Percentiles rank a stretch among this genome's conserved stretches.
These are phyloP conservation scores for Philopotamus ludificatus DNA, from an alignment of 1,140 invertebrate genomes.

Conservation along the genomic window DNA sequence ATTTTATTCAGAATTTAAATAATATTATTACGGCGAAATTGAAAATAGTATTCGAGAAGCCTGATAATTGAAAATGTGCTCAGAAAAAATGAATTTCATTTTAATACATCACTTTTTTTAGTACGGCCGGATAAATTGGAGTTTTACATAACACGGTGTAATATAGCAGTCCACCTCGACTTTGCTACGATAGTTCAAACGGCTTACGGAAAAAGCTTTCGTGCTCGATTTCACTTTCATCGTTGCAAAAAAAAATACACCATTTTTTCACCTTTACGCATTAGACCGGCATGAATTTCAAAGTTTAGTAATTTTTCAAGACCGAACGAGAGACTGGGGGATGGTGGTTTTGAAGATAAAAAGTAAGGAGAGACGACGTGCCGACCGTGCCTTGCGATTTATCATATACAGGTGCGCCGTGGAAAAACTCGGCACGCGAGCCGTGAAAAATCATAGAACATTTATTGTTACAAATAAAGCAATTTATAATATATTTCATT, in stretches of 20 bases:
- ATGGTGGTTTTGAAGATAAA: conserved; percentile 30
- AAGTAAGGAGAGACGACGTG: conserved; percentile 39
- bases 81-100: too few species aligned
- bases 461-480: too few species aligned
- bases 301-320: conserved; percentile 38
- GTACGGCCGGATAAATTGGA: not conserved
- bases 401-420: conserved; percentile 20
- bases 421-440: not conserved
- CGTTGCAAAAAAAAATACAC: conserved; percentile 7
- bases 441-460: too few species aligned
- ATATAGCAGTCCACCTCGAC: not conserved
- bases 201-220: conserved; percentile 4
- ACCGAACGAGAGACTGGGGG: not conserved
- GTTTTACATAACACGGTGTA: not conserved
- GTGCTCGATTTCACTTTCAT: conserved; percentile 21
- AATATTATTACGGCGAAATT: too few species aligned
- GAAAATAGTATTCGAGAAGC: too few species aligned
- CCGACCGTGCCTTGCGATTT: conserved; percentile 23
- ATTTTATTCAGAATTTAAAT: too few species aligned
- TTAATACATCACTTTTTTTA: not conserved
- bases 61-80: too few species aligned
- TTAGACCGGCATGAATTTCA: conserved; percentile 22
- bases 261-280: conserved; percentile 9
- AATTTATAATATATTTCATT: too few species aligned
- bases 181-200: not conserved